phyloP scores from a whole-genome alignment of 2,888 invertebrate genomes.

The Cynaeus angustus region DNA sequence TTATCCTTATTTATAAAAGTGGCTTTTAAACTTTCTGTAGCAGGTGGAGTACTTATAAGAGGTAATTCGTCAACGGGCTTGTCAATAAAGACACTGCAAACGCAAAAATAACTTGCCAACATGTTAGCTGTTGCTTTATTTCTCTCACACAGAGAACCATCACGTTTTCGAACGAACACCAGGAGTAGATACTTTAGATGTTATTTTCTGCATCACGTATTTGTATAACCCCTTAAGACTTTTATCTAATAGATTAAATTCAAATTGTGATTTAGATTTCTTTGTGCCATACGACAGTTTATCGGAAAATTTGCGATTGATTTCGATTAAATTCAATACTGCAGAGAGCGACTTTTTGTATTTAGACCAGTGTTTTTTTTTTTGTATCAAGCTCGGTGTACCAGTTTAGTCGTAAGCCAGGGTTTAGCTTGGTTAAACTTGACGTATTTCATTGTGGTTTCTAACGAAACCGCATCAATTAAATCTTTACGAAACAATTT shows the following conservation, averaged over 20 bases:
- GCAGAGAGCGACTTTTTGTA: no score
- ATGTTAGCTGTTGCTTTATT: not conserved
- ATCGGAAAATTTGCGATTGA: not conserved
- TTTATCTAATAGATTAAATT: not conserved
- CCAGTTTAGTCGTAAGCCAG: no score
- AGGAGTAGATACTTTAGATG: not conserved
- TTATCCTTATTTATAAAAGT: no score
- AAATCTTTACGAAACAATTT: no score
- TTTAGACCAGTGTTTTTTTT: not conserved
- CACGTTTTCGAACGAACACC: not conserved
- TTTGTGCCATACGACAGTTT: not conserved
- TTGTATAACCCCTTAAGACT: not conserved
- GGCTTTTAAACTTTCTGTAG: not conserved
- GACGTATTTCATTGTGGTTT: no score
- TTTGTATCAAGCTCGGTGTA: no score
- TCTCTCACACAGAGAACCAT: not conserved
- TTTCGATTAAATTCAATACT: no score
- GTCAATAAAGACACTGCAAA: not conserved
- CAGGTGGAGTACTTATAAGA: not conserved
- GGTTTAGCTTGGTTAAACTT: no score
- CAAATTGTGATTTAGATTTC: not conserved
- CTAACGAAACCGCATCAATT: no score
- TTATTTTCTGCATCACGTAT: not conserved
- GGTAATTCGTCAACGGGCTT: not conserved
- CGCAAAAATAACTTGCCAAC: not conserved